These are phyloP conservation scores for Haliclystus octoradiatus DNA, from an alignment of 30 jellyfish, hydroid and myxozoan species.

Conservation along the genomic window DNA sequence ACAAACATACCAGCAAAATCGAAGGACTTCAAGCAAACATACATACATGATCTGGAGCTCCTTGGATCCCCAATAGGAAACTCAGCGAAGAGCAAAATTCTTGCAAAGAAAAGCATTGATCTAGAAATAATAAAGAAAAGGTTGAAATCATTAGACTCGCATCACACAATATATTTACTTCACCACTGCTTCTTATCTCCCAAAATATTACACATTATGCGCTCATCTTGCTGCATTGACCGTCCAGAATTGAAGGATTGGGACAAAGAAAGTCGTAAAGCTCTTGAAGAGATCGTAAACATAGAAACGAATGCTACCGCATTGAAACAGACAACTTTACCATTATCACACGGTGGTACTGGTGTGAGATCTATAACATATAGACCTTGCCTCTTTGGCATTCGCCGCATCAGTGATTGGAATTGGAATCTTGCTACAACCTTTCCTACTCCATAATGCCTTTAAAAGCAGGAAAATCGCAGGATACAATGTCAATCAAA, in stretches of 20 bases:
- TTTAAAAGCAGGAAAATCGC: too few relatives aligned
- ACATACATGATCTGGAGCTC: neutral
- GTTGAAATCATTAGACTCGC: neutral
- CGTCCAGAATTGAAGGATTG: neutral
- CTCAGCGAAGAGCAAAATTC: neutral
- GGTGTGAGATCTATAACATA: neutral
- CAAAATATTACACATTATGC: neutral
- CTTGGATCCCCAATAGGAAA: neutral
- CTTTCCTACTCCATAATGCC: too few relatives aligned
- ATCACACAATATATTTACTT: neutral
- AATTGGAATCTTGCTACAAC: too few relatives aligned
- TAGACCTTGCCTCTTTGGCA: too few relatives aligned
- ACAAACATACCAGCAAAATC: too few relatives aligned
- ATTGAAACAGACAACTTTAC: neutral
- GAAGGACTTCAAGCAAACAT: too few relatives aligned
- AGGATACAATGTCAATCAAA: too few relatives aligned
- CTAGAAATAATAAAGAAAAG: neutral
- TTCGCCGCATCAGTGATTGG: too few relatives aligned
- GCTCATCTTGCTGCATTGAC: neutral
- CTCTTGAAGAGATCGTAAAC: neutral
- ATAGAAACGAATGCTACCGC: neutral
- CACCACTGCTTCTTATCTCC: neutral
- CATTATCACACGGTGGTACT: neutral
- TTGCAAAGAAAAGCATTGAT: neutral
- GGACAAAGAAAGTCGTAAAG: neutral